Conservation (phyloP, 2,113 vertebrate genomes). For the Cynoglossus semilaevis region DNA sequence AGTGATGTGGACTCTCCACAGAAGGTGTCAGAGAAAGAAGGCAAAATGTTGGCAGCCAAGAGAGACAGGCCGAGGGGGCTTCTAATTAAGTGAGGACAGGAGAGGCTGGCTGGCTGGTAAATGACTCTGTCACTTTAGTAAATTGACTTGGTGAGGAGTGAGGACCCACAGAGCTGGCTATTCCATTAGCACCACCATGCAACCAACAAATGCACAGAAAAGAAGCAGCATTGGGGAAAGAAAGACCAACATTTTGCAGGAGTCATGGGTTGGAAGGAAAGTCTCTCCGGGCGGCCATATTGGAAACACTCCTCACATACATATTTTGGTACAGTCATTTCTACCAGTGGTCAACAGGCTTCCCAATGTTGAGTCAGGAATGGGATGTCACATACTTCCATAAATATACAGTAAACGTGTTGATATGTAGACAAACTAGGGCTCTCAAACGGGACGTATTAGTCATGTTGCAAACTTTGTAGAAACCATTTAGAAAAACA, state of each 20-base stretch:
- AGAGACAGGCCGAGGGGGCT: slow-evolving; percentile 73
- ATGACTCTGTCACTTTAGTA: slow-evolving; percentile 83
- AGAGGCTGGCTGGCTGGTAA: slow-evolving; percentile 74
- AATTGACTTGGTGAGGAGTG: slow-evolving; percentile 78
- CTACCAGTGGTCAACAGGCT: too few relatives aligned
- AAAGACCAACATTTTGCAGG: slow-evolving; percentile 30
- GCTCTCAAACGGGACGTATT: too few relatives aligned
- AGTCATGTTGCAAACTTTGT: too few relatives aligned
- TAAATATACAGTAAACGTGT: too few relatives aligned
- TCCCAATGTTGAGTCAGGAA: too few relatives aligned
- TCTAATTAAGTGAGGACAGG: slow-evolving; percentile 80
- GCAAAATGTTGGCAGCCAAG: slow-evolving; percentile 57
- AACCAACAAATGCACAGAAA: slow-evolving; percentile 42
- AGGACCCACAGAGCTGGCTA: slow-evolving; percentile 71
- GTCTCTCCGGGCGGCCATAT: neutral
- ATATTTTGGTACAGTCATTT: neutral
- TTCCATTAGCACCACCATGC: slow-evolving; percentile 73
- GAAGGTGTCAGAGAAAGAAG: slow-evolving; percentile 24
- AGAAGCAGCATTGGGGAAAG: slow-evolving; percentile 3
- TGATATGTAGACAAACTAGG: too few relatives aligned
- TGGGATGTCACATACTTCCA: too few relatives aligned
- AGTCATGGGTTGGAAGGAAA: slow-evolving; percentile 5
- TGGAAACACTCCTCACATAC: neutral
- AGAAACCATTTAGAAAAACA: too few relatives aligned
- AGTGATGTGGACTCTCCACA: slow-evolving; percentile 19